phyloP scores from a whole-genome alignment of 2,888 invertebrate species.

The Brenthis hecate region DNA sequence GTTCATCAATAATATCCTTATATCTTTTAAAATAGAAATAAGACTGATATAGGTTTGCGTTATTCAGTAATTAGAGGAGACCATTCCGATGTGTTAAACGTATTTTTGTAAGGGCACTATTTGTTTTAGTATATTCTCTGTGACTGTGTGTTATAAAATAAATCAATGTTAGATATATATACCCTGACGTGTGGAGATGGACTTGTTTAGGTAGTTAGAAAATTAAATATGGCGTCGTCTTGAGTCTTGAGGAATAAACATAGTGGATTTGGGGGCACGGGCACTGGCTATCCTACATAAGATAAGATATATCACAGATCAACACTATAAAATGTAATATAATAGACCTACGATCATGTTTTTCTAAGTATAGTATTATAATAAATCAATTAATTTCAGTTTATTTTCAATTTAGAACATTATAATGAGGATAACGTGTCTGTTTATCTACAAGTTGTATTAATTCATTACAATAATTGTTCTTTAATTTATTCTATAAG shows the following conservation, averaged over 20 bases:
- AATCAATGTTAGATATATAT: constrained; percentile 39
- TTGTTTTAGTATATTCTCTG: constrained; percentile 52
- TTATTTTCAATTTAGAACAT: too few relatives aligned
- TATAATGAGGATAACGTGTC: too few relatives aligned
- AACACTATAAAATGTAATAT: neutral
- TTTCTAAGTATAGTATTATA: too few relatives aligned
- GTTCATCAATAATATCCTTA: constrained; percentile 35
- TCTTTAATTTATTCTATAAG: too few relatives aligned
- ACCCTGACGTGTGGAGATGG: constrained; percentile 26
- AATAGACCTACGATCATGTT: too few relatives aligned
- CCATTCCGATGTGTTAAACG: constrained; percentile 32
- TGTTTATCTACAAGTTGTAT: too few relatives aligned
- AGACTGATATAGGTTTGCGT: constrained; percentile 75
- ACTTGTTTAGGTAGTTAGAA: constrained; percentile 35
- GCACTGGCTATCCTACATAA: neutral
- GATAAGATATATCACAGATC: neutral
- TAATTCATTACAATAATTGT: too few relatives aligned
- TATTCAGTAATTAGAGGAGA: constrained; percentile 37
- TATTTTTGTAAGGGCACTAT: constrained; percentile 66
- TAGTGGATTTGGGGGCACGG: constrained; percentile 4
- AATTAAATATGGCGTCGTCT: constrained; percentile 28
- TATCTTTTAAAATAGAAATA: constrained; percentile 70
- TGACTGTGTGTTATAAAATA: constrained; percentile 54
- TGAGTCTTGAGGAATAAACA: constrained; percentile 2
- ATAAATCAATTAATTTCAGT: too few relatives aligned